Conservation (phyloP, 2,797 vertebrate species). For the Sebastolobus alascanus region DNA sequence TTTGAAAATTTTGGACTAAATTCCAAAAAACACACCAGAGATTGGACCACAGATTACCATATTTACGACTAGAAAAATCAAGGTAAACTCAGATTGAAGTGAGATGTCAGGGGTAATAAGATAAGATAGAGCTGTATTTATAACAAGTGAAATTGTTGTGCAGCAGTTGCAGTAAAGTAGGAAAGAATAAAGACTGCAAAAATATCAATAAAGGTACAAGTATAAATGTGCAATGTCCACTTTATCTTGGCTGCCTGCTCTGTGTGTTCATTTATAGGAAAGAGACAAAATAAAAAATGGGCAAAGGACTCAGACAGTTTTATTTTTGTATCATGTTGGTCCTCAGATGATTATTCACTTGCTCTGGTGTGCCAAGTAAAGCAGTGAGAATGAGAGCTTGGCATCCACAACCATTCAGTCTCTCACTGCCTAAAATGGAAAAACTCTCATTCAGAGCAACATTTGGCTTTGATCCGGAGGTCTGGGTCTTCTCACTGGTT, state of each 20-base stretch:
- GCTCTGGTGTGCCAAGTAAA: conserved; percentile 46
- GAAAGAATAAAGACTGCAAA: background rate
- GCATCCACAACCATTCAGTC: conserved; percentile 17
- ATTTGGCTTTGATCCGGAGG: conserved; percentile 9
- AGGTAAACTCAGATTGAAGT: background rate
- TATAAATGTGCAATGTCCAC: background rate
- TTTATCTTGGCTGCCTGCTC: background rate
- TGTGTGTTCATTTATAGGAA: background rate
- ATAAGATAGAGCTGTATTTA: background rate
- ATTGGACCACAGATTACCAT: background rate
- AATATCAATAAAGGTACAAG: background rate
- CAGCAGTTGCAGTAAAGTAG: background rate
- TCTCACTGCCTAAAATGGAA: conserved; percentile 56
- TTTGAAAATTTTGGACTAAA: background rate
- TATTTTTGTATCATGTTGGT: conserved; percentile 2
- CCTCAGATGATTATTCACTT: background rate
- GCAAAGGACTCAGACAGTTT: background rate
- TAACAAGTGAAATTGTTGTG: background rate
- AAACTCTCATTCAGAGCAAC: conserved; percentile 18
- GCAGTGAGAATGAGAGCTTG: conserved; percentile 24
- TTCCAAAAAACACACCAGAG: background rate
- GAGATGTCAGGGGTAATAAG: background rate
- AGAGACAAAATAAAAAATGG: conserved; percentile 11
- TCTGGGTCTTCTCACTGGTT: conserved; percentile 11
- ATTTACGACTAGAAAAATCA: background rate